Conservation (phyloP, 35 echinoderm and acorn worm genomes). For the Ophioderma brevispina region DNA sequence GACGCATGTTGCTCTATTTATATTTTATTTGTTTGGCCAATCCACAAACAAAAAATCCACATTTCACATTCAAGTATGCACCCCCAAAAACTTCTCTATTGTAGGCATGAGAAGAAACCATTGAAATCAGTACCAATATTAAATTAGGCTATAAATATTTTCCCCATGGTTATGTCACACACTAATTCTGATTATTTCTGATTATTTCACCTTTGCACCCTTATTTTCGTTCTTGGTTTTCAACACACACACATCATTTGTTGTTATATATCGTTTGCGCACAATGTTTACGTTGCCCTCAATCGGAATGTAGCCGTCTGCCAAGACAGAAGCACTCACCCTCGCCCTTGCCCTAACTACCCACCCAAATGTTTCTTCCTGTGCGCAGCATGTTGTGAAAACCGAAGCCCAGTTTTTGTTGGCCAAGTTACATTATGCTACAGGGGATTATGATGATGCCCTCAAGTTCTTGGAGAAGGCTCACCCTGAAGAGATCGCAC, state of each 20-base stretch:
- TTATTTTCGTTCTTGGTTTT: no score
- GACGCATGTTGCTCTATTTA: no score
- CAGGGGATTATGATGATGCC: constrained; percentile 85
- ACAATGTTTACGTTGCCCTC: background rate
- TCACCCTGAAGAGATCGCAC: constrained; percentile 67
- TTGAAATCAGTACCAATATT: no score
- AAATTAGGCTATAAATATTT: no score
- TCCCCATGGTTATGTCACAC: no score
- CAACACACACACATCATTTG: background rate
- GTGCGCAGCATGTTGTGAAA: constrained; percentile 52
- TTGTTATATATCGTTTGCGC: background rate
- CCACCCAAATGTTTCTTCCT: background rate
- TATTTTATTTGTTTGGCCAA: no score
- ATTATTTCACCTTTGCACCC: no score
- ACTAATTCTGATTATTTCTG: no score
- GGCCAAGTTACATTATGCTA: constrained; percentile 78
- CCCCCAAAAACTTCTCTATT: no score
- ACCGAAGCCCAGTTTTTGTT: constrained; percentile 93
- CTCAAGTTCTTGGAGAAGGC: constrained; percentile 74
- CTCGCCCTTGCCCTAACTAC: background rate
- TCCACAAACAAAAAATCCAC: no score
- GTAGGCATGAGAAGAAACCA: no score
- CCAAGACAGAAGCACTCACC: background rate
- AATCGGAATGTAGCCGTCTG: background rate
- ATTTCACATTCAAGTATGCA: no score